Evolutionary conservation across 2,888 invertebrate species (phyloP).

Genomic region (Melanophora roralis): DNA sequence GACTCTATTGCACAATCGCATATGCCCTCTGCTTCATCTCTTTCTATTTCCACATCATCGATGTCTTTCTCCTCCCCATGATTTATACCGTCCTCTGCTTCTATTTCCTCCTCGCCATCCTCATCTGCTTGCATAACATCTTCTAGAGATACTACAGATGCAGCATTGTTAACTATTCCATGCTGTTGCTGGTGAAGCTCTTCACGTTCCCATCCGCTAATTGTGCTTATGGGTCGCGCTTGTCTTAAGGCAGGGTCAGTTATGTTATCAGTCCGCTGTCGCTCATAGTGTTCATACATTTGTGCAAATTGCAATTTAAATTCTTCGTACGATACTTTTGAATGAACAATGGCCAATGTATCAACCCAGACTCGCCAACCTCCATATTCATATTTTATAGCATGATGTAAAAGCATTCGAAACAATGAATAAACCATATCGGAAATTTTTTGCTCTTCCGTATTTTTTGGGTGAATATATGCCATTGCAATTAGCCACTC

Average conservation of each 20-base stretch:
- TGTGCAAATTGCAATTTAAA: slow-evolving; percentile 98
- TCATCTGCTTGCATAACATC: slow-evolving; percentile 70
- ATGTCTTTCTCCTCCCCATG: slow-evolving; percentile 55
- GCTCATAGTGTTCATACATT: slow-evolving; percentile 97
- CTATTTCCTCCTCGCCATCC: slow-evolving; percentile 62
- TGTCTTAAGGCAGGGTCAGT: slow-evolving; percentile 95
- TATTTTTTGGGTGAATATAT: slow-evolving; percentile 96
- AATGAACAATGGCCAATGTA: slow-evolving; percentile 98
- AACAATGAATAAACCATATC: slow-evolving; percentile 99
- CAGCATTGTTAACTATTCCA: slow-evolving; percentile 64
- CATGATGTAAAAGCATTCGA: slow-evolving; percentile 98
- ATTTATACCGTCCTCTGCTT: slow-evolving; percentile 61
- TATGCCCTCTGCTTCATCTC: slow-evolving; percentile 18
- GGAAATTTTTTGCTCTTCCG: slow-evolving; percentile 96
- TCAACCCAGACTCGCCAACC: slow-evolving; percentile 99
- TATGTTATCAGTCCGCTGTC: slow-evolving; percentile 94
- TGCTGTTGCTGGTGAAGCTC: slow-evolving; percentile 74
- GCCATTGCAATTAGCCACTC: slow-evolving; percentile 99
- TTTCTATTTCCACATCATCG: slow-evolving; percentile 47
- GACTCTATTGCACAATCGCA: slow-evolving; percentile 30
- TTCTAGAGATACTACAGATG: slow-evolving; percentile 71
- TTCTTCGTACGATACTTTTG: slow-evolving; percentile 99
- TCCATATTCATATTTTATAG: slow-evolving; percentile 99
- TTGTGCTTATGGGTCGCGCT: slow-evolving; percentile 95
- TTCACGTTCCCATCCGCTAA: slow-evolving; percentile 94